Evolutionary conservation across 2,888 invertebrate genomes (phyloP).

Genomic region (Embidobia sp.): DNA sequence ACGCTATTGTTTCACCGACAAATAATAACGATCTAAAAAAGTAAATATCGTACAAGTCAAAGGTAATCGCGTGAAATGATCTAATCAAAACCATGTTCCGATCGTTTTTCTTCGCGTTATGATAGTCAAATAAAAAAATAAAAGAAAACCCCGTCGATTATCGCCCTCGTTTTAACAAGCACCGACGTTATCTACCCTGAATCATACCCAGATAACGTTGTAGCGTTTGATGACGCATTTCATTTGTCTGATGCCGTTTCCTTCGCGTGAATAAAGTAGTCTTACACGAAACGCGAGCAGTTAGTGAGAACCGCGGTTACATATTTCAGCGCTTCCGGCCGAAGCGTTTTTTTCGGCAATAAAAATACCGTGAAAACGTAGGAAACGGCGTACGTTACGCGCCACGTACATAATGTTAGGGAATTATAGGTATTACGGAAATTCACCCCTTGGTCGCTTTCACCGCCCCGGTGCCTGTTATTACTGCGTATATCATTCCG

Average conservation of each 20-base stretch:
- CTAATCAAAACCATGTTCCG: background rate
- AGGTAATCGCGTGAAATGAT: background rate
- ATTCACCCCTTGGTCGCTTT: slow-evolving; percentile 75
- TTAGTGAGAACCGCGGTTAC: slow-evolving; percentile 61
- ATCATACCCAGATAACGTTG: slow-evolving; percentile 3
- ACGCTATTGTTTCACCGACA: no score
- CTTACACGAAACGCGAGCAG: slow-evolving; percentile 22
- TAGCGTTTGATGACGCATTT: slow-evolving; percentile 10
- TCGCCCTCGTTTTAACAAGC: background rate
- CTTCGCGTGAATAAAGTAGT: slow-evolving; percentile 23
- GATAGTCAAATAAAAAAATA: background rate
- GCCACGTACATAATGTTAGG: slow-evolving; percentile 68
- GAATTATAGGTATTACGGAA: slow-evolving; percentile 77
- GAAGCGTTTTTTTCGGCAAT: slow-evolving; percentile 71
- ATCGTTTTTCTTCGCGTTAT: background rate
- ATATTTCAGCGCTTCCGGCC: slow-evolving; percentile 70
- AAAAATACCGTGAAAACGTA: slow-evolving; percentile 73
- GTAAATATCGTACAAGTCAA: no score
- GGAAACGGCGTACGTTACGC: slow-evolving; percentile 66
- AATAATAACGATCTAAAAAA: no score
- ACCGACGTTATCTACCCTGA: slow-evolving; percentile 3
- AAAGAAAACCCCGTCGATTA: background rate
- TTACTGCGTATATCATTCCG: slow-evolving; percentile 78
- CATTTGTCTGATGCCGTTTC: slow-evolving; percentile 26
- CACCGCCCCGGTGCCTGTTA: slow-evolving; percentile 74